phyloP scores from a whole-genome alignment of 2,888 invertebrate genomes.

The Amiota mariae region DNA sequence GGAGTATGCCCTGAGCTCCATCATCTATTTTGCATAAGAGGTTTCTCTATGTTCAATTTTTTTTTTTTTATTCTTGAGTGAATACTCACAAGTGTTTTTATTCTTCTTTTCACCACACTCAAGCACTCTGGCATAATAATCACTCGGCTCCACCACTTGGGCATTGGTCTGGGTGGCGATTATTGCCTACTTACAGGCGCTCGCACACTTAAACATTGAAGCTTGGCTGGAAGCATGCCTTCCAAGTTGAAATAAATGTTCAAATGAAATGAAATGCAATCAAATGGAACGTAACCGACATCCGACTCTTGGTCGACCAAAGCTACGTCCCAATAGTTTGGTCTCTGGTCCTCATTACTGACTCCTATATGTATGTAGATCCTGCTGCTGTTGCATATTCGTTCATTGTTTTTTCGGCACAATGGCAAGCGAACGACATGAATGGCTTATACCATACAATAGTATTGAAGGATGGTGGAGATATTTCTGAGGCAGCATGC shows the following conservation, averaged over 20 bases:
- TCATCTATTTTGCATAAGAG: no score
- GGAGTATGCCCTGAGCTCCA: no score
- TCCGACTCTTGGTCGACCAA: slow-evolving; percentile 23
- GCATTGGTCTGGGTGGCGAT: background rate
- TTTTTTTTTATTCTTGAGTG: no score
- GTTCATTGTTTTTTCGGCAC: slow-evolving; percentile 33
- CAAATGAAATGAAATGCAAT: slow-evolving; percentile 55
- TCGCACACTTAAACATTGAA: background rate
- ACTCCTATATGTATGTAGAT: slow-evolving; percentile 32
- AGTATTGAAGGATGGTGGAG: background rate
- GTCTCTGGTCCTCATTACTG: background rate
- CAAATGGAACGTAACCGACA: slow-evolving; percentile 51
- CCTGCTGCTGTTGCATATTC: background rate
- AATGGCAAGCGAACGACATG: background rate
- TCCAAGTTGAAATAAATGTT: slow-evolving; percentile 38
- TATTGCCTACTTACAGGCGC: slow-evolving; percentile 26
- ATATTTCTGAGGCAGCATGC: background rate
- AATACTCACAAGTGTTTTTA: no score
- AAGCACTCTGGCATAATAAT: background rate
- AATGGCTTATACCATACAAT: background rate
- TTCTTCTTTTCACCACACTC: no score
- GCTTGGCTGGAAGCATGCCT: background rate
- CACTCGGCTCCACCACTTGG: background rate
- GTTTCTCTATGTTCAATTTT: no score
- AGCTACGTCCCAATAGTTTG: background rate